Evolutionary conservation across 53 echinoderm and acorn worm genomes (phyloP).

Genomic region (Apostichopus leukothele): DNA sequence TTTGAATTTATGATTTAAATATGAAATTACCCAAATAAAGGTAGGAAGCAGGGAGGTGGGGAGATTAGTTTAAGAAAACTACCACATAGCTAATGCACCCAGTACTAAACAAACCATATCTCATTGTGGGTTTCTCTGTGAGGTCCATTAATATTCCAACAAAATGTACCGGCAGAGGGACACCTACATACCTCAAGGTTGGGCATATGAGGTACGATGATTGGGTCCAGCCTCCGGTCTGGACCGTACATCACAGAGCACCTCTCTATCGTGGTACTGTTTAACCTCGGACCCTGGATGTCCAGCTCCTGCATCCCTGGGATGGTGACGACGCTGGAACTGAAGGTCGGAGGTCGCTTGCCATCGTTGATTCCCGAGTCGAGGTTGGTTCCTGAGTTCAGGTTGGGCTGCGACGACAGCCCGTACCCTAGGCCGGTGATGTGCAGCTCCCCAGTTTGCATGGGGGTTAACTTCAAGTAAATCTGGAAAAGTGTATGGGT

Average conservation of each 20-base stretch:
- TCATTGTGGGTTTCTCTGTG: too few relatives aligned
- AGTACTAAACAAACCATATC: too few relatives aligned
- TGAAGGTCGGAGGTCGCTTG: constrained; percentile 57
- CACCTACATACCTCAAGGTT: constrained; percentile 69
- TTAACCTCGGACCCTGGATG: constrained; percentile 93
- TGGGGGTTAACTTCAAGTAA: constrained; percentile 73
- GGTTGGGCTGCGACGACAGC: constrained; percentile 68
- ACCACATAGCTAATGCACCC: too few relatives aligned
- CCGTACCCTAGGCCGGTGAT: constrained; percentile 87
- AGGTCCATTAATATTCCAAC: too few relatives aligned
- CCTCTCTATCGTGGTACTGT: constrained; percentile 70
- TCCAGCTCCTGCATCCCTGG: constrained; percentile 92
- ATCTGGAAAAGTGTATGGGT: constrained; percentile 50
- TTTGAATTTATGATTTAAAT: too few relatives aligned
- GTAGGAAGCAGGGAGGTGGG: too few relatives aligned
- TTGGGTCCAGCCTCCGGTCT: constrained; percentile 86
- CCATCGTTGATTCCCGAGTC: constrained; percentile 52
- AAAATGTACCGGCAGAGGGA: too few relatives aligned
- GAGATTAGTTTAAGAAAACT: too few relatives aligned
- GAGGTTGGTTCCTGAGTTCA: constrained; percentile 44
- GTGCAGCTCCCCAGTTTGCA: constrained; percentile 90
- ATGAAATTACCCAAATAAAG: too few relatives aligned
- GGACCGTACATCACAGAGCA: constrained; percentile 87
- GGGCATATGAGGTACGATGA: constrained; percentile 89
- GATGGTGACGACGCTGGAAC: constrained; percentile 60